phyloP scores from a whole-genome alignment of 1,140 invertebrate species.

The Tetragnatha versicolor region DNA sequence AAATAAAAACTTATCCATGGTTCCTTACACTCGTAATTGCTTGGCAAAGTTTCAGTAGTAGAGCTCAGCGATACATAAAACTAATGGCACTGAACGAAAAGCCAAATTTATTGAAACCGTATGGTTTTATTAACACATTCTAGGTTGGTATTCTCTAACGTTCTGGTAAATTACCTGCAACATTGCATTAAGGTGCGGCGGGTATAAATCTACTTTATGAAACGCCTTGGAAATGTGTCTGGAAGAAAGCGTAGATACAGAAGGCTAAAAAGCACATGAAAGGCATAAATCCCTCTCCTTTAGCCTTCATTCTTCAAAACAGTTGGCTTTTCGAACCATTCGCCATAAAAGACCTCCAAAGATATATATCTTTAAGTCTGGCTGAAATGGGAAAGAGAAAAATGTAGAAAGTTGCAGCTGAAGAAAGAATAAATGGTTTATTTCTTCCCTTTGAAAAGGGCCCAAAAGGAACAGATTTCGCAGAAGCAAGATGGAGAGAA shows the following conservation, averaged over 20 bases:
- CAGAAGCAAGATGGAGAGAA: not conserved
- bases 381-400: slow-evolving; percentile 23
- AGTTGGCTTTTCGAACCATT: slow-evolving; percentile 41
- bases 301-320: slow-evolving; percentile 32
- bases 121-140: no score
- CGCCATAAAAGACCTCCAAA: slow-evolving; percentile 36
- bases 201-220: not conserved
- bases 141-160: no score
- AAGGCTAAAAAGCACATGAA: not conserved
- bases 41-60: no score
- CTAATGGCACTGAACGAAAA: no score
- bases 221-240: not conserved
- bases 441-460: slow-evolving; percentile 6
- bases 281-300: slow-evolving; percentile 44
- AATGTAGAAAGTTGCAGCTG: slow-evolving; percentile 18
- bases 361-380: slow-evolving; percentile 23
- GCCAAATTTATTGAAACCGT: no score
- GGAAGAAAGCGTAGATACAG: slow-evolving; percentile 1
- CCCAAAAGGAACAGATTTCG: slow-evolving; percentile 19
- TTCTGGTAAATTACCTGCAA: slow-evolving; percentile 16
- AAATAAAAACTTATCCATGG: not conserved
- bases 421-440: slow-evolving; percentile 45
- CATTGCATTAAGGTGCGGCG: not conserved
- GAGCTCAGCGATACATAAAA: no score
- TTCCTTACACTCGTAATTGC: not conserved